These are phyloP conservation scores for Papilio gigon DNA, from an alignment of 2,888 invertebrate genomes.

Conservation along the genomic window DNA sequence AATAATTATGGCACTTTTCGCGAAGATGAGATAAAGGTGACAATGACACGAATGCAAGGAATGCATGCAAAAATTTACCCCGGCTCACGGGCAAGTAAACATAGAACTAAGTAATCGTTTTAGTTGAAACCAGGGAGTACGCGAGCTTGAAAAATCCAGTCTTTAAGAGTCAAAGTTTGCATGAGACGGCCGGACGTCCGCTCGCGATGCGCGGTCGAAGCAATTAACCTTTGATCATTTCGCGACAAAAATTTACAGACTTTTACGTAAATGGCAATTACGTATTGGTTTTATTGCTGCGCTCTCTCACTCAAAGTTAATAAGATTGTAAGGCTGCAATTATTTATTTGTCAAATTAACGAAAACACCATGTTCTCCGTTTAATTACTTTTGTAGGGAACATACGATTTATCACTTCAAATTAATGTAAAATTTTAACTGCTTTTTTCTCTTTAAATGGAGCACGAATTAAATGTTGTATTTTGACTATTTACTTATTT, in stretches of 20 bases:
- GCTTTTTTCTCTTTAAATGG: background rate
- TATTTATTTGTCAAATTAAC: conserved; percentile 26
- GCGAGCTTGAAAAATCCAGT: background rate
- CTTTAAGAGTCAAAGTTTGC: conserved; percentile 51
- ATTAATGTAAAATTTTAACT: background rate
- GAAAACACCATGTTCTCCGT: conserved; percentile 2
- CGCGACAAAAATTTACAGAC: conserved; percentile 72
- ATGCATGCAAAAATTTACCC: background rate
- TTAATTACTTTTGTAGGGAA: conserved; percentile 11
- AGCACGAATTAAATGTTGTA: background rate
- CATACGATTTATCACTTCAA: background rate
- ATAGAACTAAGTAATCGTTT: background rate
- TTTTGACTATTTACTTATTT: background rate
- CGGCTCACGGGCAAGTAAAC: background rate
- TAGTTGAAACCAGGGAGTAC: background rate
- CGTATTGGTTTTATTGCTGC: conserved; percentile 29
- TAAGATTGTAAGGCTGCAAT: conserved; percentile 39
- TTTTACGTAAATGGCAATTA: conserved; percentile 50
- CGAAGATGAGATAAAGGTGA: background rate
- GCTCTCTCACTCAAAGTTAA: conserved; percentile 30
- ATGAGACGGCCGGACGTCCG: conserved; percentile 73
- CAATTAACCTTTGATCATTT: conserved; percentile 79
- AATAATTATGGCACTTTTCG: background rate
- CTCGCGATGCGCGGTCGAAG: conserved; percentile 69
- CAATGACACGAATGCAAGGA: no score